These are phyloP conservation scores for Leptocoma aspasia DNA, from an alignment of 2,113 vertebrate species.

Conservation along the genomic window DNA sequence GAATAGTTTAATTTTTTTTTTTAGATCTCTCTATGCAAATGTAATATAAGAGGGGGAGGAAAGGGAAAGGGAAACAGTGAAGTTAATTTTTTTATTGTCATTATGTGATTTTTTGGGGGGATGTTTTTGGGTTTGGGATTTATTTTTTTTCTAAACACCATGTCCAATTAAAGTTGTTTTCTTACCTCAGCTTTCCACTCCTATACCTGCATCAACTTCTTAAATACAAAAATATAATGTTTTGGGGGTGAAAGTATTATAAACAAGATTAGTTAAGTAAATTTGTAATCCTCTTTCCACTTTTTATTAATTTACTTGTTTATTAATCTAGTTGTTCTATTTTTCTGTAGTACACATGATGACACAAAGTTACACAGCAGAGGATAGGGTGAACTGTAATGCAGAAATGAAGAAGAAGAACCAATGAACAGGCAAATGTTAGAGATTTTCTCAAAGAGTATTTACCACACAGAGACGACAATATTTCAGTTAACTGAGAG, in stretches of 20 bases:
- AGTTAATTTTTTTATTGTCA: not conserved
- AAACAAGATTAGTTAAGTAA: not conserved
- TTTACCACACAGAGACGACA: not conserved
- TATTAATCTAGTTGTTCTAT: not conserved
- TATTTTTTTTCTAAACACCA: not conserved
- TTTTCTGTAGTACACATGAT: not conserved
- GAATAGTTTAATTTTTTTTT: not conserved
- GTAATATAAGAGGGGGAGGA: not conserved
- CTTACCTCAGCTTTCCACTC: not conserved
- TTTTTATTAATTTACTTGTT: not conserved
- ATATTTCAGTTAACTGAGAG: not conserved
- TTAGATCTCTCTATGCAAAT: not conserved
- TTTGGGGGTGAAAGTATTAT: not conserved
- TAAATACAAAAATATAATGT: not conserved
- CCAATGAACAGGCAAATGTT: not conserved
- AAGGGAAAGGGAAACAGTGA: accelerated
- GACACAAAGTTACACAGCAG: not conserved
- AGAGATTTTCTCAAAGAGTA: not conserved
- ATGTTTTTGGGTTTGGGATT: not conserved
- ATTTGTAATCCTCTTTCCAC: not conserved
- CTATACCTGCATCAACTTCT: not conserved
- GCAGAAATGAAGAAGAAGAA: not conserved
- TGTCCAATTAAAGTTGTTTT: not conserved
- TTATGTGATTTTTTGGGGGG: not conserved
- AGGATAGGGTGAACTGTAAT: not conserved